These are phyloP conservation scores for Cephalotes varians DNA, from an alignment of 2,888 invertebrate genomes.

Conservation along the genomic window DNA sequence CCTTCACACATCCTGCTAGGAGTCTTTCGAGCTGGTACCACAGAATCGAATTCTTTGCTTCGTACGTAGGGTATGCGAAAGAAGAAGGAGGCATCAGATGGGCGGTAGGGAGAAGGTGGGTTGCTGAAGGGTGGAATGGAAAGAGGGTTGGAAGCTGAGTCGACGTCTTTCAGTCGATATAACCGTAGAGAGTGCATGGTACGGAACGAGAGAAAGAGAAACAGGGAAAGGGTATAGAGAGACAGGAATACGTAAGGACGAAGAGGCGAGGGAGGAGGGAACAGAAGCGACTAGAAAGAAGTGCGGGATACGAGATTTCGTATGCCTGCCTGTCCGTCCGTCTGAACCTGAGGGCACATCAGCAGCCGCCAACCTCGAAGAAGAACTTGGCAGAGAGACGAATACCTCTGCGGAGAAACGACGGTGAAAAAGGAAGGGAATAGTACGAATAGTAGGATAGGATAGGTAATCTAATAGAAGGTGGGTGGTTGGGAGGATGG, in stretches of 20 bases:
- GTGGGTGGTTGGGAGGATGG: conserved; percentile 68
- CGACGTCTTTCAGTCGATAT: conserved; percentile 82
- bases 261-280: conserved; percentile 2
- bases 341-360: conserved; percentile 82
- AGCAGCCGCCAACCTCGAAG: conserved; percentile 77
- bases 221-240: conserved; percentile 55
- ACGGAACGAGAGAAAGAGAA: conserved; percentile 65
- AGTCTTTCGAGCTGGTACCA: conserved; percentile 70
- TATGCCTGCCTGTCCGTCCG: conserved; percentile 80
- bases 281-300: conserved; percentile 58
- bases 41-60: conserved; percentile 74
- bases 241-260: conserved; percentile 38
- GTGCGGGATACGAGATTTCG: conserved; percentile 82
- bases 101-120: conserved; percentile 54
- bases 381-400: conserved; percentile 78
- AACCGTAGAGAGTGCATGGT: conserved; percentile 66
- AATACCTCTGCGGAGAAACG: conserved; percentile 71
- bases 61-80: conserved; percentile 65
- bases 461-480: conserved; percentile 85
- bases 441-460: conserved; percentile 81
- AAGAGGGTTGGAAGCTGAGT: conserved; percentile 82
- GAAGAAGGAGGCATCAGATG: conserved; percentile 57
- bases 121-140: conserved; percentile 73
- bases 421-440: conserved; percentile 58
- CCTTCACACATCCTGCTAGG: conserved; percentile 60